Percentiles rank a stretch among this genome's conserved stretches.
These are phyloP conservation scores for Acrocephalus scirpaceus DNA, from an alignment of 2,797 vertebrate species.

Conservation along the genomic window DNA sequence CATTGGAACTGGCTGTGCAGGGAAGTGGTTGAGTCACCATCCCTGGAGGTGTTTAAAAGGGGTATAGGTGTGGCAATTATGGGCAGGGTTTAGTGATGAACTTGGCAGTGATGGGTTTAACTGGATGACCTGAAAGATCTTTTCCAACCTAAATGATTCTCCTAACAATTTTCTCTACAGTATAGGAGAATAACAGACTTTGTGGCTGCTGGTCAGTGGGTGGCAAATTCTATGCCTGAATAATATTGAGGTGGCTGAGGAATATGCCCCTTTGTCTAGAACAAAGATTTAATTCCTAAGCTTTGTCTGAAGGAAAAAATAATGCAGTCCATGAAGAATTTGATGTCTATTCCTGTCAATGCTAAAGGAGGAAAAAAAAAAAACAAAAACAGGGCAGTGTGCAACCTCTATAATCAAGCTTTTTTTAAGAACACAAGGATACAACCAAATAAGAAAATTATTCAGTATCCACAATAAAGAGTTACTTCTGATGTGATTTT, in stretches of 20 bases:
- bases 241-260: background rate
- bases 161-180: background rate
- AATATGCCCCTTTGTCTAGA: background rate
- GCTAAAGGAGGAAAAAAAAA: background rate
- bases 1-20: background rate
- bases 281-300: background rate
- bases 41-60: background rate
- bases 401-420: background rate
- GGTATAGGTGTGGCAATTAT: no score
- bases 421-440: background rate
- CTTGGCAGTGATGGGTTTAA: background rate
- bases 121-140: background rate
- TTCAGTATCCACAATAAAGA: background rate
- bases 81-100: background rate
- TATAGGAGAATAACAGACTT: background rate
- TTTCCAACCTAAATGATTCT: background rate
- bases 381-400: background rate
- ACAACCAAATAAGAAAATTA: background rate
- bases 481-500: background rate
- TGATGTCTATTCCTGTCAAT: background rate
- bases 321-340: background rate
- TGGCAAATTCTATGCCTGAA: background rate
- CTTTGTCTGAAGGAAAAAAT: background rate
- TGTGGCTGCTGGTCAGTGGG: background rate
- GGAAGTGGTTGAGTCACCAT: background rate